Percentiles rank a stretch among this genome's conserved stretches.
These are phyloP conservation scores for Cordilura impudica DNA, from an alignment of 2,888 invertebrate species.

Conservation along the genomic window DNA sequence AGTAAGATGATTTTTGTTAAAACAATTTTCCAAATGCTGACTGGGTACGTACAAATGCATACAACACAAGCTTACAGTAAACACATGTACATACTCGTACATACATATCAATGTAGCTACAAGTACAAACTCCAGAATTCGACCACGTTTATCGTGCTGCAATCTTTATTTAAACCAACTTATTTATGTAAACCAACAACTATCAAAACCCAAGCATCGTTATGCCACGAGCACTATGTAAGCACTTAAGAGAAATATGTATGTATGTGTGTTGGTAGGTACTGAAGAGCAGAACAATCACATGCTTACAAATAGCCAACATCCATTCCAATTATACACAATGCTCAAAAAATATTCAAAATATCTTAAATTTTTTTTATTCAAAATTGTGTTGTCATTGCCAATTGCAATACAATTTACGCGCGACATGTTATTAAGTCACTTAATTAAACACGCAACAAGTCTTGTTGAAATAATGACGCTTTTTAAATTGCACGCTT, in stretches of 20 bases:
- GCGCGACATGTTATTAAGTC: too few species aligned
- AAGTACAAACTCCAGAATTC: conserved; percentile 27
- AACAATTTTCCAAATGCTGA: too few species aligned
- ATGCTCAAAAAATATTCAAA: neutral
- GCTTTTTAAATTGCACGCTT: too few species aligned
- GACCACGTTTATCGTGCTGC: conserved; percentile 57
- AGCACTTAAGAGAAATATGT: conserved; percentile 37
- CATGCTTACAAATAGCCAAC: neutral
- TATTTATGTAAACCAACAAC: conserved; percentile 1
- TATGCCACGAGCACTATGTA: conserved; percentile 52
- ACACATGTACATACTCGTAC: conserved; percentile 26
- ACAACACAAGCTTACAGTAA: conserved; percentile 1
- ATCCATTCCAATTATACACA: neutral
- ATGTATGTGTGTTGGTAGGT: neutral
- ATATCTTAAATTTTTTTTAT: too few species aligned
- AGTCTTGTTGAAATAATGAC: too few species aligned
- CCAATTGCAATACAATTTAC: too few species aligned
- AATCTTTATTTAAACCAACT: conserved; percentile 49
- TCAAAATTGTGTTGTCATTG: too few species aligned
- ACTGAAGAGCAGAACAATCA: neutral
- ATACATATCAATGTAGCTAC: neutral
- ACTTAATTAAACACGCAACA: too few species aligned
- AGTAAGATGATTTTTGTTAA: too few species aligned
- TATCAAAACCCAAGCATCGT: conserved; percentile 37
- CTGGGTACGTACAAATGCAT: too few species aligned